A percentile compares a stretch with the other conserved stretches of the same genome.
phyloP scores from a whole-genome alignment of 2,797 vertebrate genomes.

The Gymnodraco acuticeps region DNA sequence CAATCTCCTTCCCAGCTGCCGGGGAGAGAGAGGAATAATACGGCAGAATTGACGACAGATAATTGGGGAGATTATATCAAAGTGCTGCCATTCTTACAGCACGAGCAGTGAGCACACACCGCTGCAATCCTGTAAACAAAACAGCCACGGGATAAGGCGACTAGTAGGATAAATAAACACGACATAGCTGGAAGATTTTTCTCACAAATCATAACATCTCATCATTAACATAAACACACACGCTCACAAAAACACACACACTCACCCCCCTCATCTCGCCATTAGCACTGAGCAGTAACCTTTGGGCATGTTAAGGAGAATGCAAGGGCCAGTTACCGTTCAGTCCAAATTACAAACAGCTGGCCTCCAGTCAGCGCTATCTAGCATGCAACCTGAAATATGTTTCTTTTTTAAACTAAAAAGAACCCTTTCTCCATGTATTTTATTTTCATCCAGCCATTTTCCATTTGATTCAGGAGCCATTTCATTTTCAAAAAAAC shows the following conservation, averaged over 20 bases:
- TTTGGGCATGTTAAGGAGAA: slow-evolving; percentile 23
- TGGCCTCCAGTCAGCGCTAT: background rate
- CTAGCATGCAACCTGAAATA: background rate
- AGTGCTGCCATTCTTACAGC: slow-evolving; percentile 59
- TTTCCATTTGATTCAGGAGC: slow-evolving; percentile 1
- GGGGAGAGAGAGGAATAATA: slow-evolving; percentile 48
- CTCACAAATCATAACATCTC: slow-evolving; percentile 39
- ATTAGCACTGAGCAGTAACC: slow-evolving; percentile 14
- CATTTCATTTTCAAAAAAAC: slow-evolving; percentile 14
- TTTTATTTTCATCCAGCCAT: background rate
- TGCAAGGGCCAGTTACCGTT: background rate
- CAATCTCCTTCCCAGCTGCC: slow-evolving; percentile 62
- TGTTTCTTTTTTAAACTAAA: background rate
- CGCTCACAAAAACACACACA: background rate
- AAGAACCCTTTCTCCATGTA: background rate
- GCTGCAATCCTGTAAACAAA: slow-evolving; percentile 60
- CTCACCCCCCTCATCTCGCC: background rate
- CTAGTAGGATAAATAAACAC: slow-evolving; percentile 56
- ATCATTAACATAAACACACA: background rate
- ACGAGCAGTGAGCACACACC: slow-evolving; percentile 20
- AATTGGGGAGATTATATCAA: slow-evolving; percentile 78
- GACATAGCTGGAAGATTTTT: slow-evolving; percentile 43
- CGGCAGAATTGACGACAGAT: slow-evolving; percentile 55
- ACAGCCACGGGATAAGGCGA: slow-evolving; percentile 18
- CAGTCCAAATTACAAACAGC: slow-evolving; percentile 14